These are phyloP conservation scores for Neoitamus cyanurus DNA, from an alignment of 2,888 invertebrate genomes.

Conservation along the genomic window DNA sequence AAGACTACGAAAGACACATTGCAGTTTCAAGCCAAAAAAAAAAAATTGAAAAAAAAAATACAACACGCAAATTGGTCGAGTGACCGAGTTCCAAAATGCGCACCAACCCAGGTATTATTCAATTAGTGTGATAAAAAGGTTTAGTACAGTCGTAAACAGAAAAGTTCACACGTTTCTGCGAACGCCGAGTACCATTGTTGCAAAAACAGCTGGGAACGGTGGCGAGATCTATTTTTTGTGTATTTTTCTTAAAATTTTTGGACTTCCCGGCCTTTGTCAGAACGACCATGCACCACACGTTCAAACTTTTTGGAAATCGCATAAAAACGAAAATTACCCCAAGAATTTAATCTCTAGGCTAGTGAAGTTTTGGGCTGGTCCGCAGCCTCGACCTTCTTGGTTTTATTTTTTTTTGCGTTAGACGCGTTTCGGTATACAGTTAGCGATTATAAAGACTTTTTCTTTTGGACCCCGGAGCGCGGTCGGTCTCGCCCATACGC, in stretches of 20 bases:
- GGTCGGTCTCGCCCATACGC: neutral
- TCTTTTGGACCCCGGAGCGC: neutral
- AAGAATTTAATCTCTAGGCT: neutral
- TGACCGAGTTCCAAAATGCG: constrained; percentile 30
- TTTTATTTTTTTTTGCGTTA: neutral
- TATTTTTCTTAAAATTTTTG: neutral
- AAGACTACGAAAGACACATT: neutral
- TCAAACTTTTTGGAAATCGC: neutral
- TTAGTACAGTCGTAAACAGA: neutral
- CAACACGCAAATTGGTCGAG: neutral
- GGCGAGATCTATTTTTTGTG: neutral
- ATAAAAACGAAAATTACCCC: neutral
- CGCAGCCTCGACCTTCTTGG: constrained; percentile 13
- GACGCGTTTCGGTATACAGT: neutral
- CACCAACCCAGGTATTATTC: constrained; percentile 20
- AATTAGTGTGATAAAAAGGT: constrained; percentile 17
- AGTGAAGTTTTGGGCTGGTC: constrained; percentile 1
- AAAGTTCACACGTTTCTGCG: constrained; percentile 13
- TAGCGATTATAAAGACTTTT: constrained; percentile 10
- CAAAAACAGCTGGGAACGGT: constrained; percentile 11
- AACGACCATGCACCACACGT: neutral
- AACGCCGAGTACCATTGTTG: neutral
- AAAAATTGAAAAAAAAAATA: neutral
- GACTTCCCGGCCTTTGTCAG: neutral
- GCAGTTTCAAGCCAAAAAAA: neutral